A percentile compares a stretch with the other conserved stretches of the same genome.
Evolutionary conservation across 2,113 vertebrate species (phyloP).

Genomic region (Lampris megalopsis): DNA sequence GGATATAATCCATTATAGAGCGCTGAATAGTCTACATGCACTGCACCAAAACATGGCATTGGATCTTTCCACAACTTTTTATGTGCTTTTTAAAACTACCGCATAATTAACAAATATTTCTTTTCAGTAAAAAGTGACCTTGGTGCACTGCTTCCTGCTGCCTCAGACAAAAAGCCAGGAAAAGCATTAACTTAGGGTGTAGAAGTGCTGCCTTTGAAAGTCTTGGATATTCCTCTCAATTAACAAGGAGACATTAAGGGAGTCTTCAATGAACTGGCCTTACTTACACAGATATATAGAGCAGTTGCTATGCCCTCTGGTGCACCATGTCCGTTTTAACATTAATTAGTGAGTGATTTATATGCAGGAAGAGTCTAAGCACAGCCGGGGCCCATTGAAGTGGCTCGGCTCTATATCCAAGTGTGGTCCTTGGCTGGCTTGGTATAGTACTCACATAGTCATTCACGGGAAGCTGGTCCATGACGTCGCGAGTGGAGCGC

Average conservation of each 20-base stretch:
- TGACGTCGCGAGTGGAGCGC: slow-evolving; percentile 78
- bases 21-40: slow-evolving; percentile 50
- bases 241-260: slow-evolving; percentile 82
- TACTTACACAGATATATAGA: slow-evolving; percentile 86
- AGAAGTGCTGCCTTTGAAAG: slow-evolving; percentile 79
- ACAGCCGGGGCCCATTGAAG: slow-evolving; percentile 63
- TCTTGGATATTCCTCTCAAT: slow-evolving; percentile 81
- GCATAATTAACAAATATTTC: slow-evolving; percentile 76
- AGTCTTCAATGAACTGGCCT: slow-evolving; percentile 83
- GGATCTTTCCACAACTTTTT: slow-evolving; percentile 54
- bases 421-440: slow-evolving; percentile 34
- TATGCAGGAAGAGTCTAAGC: slow-evolving; percentile 71
- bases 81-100: slow-evolving; percentile 78
- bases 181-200: slow-evolving; percentile 61
- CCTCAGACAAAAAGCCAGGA: slow-evolving; percentile 57
- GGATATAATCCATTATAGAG: slow-evolving; percentile 66
- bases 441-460: slow-evolving; percentile 81
- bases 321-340: slow-evolving; percentile 82
- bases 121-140: slow-evolving; percentile 76
- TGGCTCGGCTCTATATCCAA: slow-evolving; percentile 45
- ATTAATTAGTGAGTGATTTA: slow-evolving; percentile 84
- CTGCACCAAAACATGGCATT: slow-evolving; percentile 54
- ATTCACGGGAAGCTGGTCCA: slow-evolving; percentile 72
- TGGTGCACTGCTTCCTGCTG: slow-evolving; percentile 56
- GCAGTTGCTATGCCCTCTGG: slow-evolving; percentile 82